Percentiles rank a stretch among this genome's conserved stretches.
Conservation (phyloP, 53 echinoderm and acorn worm genomes). For the Holothuria scabra region DNA sequence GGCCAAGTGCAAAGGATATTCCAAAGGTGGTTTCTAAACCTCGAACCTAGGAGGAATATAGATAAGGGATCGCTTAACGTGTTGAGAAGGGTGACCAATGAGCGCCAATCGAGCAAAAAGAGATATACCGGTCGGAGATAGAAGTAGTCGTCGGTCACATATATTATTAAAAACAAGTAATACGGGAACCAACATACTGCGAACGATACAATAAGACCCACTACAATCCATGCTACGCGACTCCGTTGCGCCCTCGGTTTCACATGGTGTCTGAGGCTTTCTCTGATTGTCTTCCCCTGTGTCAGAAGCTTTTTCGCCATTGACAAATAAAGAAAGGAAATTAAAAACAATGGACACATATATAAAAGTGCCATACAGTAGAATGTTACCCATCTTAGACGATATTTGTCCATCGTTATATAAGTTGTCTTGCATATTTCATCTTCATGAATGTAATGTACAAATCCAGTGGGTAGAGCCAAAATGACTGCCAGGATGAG, state of each 20-base stretch:
- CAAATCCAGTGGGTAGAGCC: no score
- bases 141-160: no score
- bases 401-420: no score
- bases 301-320: neutral
- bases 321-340: neutral
- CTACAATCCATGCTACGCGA: neutral
- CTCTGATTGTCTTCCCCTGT: neutral
- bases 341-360: neutral
- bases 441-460: no score
- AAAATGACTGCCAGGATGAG: no score
- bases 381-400: neutral
- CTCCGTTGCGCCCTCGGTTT: neutral
- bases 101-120: neutral
- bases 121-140: no score
- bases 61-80: constrained; percentile 3
- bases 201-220: constrained; percentile 5
- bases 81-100: neutral
- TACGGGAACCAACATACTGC: constrained; percentile 16
- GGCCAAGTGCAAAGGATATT: no score
- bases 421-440: no score
- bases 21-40: constrained; percentile 11
- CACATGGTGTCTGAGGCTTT: neutral
- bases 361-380: neutral
- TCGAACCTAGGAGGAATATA: constrained; percentile 19
- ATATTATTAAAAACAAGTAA: neutral